Conservation (phyloP, 2,113 vertebrate genomes). For the Andinoacara biseriatus region DNA sequence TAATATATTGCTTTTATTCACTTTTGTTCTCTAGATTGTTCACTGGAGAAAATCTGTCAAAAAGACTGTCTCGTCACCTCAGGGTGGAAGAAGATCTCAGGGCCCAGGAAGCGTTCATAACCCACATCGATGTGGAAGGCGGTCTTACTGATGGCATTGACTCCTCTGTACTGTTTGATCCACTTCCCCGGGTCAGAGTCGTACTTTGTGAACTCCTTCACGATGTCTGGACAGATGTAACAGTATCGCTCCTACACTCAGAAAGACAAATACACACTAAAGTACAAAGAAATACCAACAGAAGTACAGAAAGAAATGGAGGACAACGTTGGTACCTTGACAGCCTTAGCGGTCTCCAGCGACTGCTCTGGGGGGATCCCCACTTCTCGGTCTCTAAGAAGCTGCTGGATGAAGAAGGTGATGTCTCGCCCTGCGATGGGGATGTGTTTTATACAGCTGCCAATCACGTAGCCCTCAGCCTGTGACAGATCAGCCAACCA, state of each 20-base stretch:
- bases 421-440: conserved; percentile 98
- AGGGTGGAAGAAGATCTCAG: conserved; percentile 99
- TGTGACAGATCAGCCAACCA: conserved; percentile 48
- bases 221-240: conserved; percentile 98
- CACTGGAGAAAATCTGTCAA: not conserved
- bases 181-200: conserved; percentile 94
- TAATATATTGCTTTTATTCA: not conserved
- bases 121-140: conserved; percentile 98
- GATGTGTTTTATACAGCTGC: conserved; percentile 99
- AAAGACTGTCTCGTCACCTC: conserved; percentile 76
- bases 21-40: not conserved
- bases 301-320: not conserved
- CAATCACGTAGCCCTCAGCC: conserved; percentile 98
- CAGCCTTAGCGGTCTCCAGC: conserved; percentile 96
- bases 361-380: conserved; percentile 98
- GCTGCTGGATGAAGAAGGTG: conserved; percentile 98
- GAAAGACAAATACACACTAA: not conserved
- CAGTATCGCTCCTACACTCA: conserved; percentile 90
- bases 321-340: conserved; percentile 85
- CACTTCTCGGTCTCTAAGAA: conserved; percentile 95
- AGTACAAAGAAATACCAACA: not conserved
- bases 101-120: conserved; percentile 96
- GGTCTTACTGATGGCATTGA: conserved; percentile 97
- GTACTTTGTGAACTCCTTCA: conserved; percentile 99
- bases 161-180: conserved; percentile 98